Evolutionary conservation across 37 sponge, comb jelly and placozoan genomes (phyloP), one percentile per base, ranked within the genome.

Genomic region (Diacarnus erythraeanus): DNA sequence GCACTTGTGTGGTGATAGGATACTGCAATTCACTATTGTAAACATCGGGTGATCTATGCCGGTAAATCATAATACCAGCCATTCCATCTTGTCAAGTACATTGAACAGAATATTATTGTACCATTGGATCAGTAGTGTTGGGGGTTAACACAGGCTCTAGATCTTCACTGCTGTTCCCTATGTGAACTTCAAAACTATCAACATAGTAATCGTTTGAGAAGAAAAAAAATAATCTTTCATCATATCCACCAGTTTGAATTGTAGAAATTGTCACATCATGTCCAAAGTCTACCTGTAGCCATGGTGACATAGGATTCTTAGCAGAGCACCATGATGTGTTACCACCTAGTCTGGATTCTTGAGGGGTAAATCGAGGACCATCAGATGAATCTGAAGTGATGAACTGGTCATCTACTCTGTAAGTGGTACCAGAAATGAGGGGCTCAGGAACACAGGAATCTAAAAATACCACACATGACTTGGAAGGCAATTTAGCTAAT

Each of bases 191-290:
- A 12, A 47, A 47, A 47, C 51, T 47, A 12, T 15, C 12, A 6
- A 47, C 51, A 47, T 47, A 47, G 51, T 47, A 12, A 47, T 47
- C 51, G 6, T 47, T 12, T 15, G 51, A 6, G 51, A 47, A 47
- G 51, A 12, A n/a, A n/a, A n/a, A n/a, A n/a, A n/a, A n/a, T n/a
- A n/a, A n/a, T n/a, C n/a, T n/a, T n/a, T n/a, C n/a, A 30, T 30
- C 66, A 65, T 65, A 65, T 30, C 66, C 66, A 18, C 66, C 66
- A 65, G 66, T 65, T 65, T 30, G 30, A 30, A 65, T 65, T 30
- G 17, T 25, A 31, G 30, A 30, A 30, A 65, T 25, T 17, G 17
- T 65, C 33, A 65, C 66, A 65, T 65, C 66, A 31, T 3, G 29
- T 65, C 31, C 35, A 31, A 65, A 65, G 34, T 18, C 33, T 17